Conservation (phyloP, 1,140 invertebrate species). For the Aleiodes sp. region DNA sequence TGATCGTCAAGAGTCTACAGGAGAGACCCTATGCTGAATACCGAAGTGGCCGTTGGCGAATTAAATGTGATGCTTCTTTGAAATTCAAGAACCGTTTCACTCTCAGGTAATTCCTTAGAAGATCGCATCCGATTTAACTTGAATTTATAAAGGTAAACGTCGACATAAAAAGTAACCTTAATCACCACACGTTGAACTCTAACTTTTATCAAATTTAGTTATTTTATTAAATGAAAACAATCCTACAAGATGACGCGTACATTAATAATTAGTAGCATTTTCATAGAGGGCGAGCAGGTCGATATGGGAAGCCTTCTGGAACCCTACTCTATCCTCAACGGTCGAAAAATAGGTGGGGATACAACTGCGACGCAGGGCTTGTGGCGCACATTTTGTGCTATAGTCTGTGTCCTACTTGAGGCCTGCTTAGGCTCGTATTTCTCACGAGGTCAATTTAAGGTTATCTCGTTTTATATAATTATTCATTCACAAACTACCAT, state of each 20-base stretch:
- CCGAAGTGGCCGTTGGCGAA: conserved; percentile 26
- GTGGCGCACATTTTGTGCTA: neutral
- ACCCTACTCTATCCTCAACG: neutral
- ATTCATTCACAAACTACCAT: no score
- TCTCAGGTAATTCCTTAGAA: neutral
- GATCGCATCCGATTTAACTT: conserved; percentile 2
- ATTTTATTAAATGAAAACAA: no score
- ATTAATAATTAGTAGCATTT: no score
- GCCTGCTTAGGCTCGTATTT: neutral
- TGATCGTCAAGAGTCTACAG: conserved; percentile 19
- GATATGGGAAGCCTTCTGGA: neutral
- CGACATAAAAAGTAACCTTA: neutral
- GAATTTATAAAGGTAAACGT: conserved; percentile 1
- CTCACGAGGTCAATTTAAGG: neutral
- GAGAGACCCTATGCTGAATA: conserved; percentile 25
- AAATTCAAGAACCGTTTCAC: conserved; percentile 34
- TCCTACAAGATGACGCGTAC: no score
- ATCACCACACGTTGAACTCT: neutral
- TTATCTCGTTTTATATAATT: no score
- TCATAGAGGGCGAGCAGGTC: no score
- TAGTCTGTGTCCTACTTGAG: neutral
- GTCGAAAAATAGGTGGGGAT: neutral
- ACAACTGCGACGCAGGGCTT: neutral
- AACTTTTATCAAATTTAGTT: no score
- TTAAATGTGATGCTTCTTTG: conserved; percentile 33